Evolutionary conservation across 1,140 invertebrate species (phyloP), one percentile per base, ranked within the genome.

Genomic region (Penaeus indicus): DNA sequence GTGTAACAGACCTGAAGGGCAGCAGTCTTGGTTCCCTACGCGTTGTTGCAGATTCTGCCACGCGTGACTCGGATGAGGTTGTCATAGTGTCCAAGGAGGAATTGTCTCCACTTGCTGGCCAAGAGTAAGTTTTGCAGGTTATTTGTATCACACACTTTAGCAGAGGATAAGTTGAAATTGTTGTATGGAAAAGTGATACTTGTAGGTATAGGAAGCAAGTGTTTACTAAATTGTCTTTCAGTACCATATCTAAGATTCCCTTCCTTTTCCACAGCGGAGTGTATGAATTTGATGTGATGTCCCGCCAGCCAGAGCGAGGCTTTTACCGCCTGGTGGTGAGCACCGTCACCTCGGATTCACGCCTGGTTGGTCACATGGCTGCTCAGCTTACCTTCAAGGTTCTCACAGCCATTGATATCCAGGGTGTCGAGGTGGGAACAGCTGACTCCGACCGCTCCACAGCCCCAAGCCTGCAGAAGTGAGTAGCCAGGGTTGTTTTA

Each of bases 1-100:
- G 95, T 77, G 95, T 98, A 60, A 96, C 96, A 8, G 96, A 99
- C 94, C 93, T 99, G 63, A 93, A 98, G n/a, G 98, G 97, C 2
- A 94, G 95, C 84, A 93, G 96, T 10, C 92, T 98, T 22, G 94
- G 95, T 1, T 94, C 94, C 18, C 92, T 96, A 60, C 95, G 95
- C 69, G 95, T 97, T 0, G 93, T 95, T 67, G 96, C 96, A 18
- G 96, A 97, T 91, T 96, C 95, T 47, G 96, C 95, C 3, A 96
- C 95, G 0, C 94, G 96, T 91, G 92, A 96, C 0, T 94, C 94
- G 27, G 96, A 97, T 92, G 95, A 96, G 91, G 95, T 95, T 38
- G 95, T 96, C 79, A 95, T 98, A 1, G 93, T 97, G 3, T 96
- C 94, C 67, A 95, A 95, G 90, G 94, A 95, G 91, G 93, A 92